Percentiles rank a stretch among this genome's conserved stretches.
These are phyloP conservation scores for Paramormyrops hopkinsi DNA, from an alignment of 2,797 vertebrate genomes.

Conservation along the genomic window DNA sequence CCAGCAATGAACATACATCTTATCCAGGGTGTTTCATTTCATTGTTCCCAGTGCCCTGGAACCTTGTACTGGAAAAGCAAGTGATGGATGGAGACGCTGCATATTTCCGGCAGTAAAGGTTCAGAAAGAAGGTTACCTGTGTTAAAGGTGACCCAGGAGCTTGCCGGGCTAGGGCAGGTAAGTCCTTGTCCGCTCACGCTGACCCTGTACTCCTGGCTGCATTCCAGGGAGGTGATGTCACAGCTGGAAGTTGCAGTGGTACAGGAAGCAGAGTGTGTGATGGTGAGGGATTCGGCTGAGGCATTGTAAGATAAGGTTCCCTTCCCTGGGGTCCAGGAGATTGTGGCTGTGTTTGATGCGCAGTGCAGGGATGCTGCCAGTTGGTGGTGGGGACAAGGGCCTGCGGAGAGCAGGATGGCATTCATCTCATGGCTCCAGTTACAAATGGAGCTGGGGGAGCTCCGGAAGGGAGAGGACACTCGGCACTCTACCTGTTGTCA, in stretches of 20 bases:
- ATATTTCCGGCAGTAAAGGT: background rate
- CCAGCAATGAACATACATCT: background rate
- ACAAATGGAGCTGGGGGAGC: background rate
- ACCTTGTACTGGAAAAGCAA: background rate
- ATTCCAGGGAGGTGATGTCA: constrained; percentile 53
- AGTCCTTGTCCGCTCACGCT: constrained; percentile 50
- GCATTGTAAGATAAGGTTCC: constrained; percentile 54
- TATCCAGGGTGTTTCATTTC: background rate
- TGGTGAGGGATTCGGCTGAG: constrained; percentile 30
- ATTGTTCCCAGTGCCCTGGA: background rate
- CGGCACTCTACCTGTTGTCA: constrained; percentile 50
- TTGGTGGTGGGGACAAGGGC: constrained; percentile 53
- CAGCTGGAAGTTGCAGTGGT: constrained; percentile 45
- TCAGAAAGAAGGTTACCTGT: constrained; percentile 47
- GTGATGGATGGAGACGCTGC: background rate
- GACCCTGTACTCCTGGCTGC: constrained; percentile 53
- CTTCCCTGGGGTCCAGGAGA: constrained; percentile 58
- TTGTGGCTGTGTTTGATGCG: constrained; percentile 43
- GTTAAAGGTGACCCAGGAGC: constrained; percentile 37
- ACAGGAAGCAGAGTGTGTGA: constrained; percentile 35
- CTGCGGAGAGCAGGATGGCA: constrained; percentile 36
- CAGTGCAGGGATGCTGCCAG: constrained; percentile 48
- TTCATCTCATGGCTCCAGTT: background rate
- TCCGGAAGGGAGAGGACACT: background rate
- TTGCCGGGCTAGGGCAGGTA: constrained; percentile 44